These are phyloP conservation scores for Paramormyrops kingsleyae DNA, from an alignment of 2,113 vertebrate species.

Conservation along the genomic window DNA sequence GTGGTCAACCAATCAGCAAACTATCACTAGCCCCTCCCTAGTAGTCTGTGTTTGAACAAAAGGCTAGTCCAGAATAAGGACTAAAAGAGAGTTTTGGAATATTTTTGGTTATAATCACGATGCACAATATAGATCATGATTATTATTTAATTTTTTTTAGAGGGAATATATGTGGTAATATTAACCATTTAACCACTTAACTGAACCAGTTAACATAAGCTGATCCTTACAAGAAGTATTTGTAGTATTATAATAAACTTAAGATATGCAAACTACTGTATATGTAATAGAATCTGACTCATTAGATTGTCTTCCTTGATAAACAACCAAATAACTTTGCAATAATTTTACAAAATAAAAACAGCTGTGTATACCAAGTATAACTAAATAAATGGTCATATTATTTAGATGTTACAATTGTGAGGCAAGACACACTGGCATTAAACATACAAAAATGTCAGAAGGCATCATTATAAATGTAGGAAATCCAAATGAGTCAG, in stretches of 20 bases:
- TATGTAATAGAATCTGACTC: neutral
- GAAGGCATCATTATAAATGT: neutral
- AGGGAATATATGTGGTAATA: no score
- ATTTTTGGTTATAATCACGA: no score
- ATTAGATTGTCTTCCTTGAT: neutral
- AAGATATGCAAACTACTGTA: no score
- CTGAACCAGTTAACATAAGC: no score
- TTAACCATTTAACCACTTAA: no score
- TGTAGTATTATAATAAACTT: no score
- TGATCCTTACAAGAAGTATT: no score
- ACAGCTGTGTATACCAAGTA: neutral
- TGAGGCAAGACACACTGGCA: slow-evolving; percentile 7
- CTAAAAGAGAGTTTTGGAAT: neutral
- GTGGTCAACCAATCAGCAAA: neutral
- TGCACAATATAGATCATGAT: no score
- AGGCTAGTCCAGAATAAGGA: neutral
- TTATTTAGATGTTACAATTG: neutral
- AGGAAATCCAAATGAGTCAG: slow-evolving; percentile 13
- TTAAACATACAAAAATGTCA: slow-evolving; percentile 22
- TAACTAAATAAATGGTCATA: neutral
- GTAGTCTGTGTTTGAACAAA: neutral
- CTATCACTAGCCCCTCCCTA: neutral
- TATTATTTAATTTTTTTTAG: no score
- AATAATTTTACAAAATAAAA: neutral
- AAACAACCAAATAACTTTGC: neutral